phyloP scores from a whole-genome alignment of 2,113 vertebrate species.

The Genyomyrus donnyi region DNA sequence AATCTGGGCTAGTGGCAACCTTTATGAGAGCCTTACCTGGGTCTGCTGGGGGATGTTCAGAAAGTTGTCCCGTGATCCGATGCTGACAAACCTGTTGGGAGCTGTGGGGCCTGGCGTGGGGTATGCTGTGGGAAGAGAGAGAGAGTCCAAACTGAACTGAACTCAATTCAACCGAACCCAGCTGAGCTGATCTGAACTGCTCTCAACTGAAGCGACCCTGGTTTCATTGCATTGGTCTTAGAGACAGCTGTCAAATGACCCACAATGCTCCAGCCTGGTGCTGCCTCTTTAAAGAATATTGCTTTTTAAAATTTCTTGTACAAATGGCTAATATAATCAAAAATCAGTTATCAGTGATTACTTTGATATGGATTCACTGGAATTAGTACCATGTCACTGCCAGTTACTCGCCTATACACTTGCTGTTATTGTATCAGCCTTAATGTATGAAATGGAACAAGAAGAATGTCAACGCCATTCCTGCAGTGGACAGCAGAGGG shows the following conservation, averaged over 20 bases:
- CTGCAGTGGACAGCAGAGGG: background rate
- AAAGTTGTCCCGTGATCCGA: conserved; percentile 96
- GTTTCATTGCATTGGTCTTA: background rate
- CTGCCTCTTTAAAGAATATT: background rate
- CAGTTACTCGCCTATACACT: background rate
- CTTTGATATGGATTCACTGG: background rate
- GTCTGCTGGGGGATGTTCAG: conserved; percentile 89
- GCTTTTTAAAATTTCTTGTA: background rate
- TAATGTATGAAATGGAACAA: background rate
- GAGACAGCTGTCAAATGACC: background rate
- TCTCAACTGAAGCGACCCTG: too few species aligned
- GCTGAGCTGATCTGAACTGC: background rate
- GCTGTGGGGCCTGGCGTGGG: conserved; percentile 87
- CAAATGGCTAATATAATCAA: background rate
- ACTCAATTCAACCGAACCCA: background rate
- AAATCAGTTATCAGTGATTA: background rate
- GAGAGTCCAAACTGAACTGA: conserved; percentile 19
- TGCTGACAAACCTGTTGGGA: conserved; percentile 95
- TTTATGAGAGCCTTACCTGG: conserved; percentile 62
- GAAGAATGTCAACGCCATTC: background rate
- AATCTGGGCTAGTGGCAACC: background rate
- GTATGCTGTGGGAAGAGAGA: conserved; percentile 72
- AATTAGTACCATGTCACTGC: background rate
- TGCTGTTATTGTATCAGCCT: background rate
- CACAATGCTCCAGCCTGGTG: background rate